Base-by-base conservation (phyloP, 2,113 vertebrate species). In the Epinephelus moara region DNA sequence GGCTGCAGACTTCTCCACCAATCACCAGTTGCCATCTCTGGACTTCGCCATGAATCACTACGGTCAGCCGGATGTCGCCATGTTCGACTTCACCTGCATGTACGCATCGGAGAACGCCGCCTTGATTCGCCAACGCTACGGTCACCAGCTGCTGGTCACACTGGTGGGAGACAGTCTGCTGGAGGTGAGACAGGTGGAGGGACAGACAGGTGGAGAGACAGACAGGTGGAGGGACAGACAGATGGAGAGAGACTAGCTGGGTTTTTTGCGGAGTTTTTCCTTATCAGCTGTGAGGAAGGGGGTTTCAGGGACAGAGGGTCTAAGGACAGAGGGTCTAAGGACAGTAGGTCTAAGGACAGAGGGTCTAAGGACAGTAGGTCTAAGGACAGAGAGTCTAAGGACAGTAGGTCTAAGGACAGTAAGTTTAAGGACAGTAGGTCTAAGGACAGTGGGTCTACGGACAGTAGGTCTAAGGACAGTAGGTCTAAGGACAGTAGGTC, bases 41-140 rank as follows among this genome's bases (percentile, higher is more conserved):
- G 97, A 99, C 76, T 99, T 99, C 0, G 98, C 98, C 93, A 97
- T 99, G 82, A 99, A 99, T 87, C 98, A 99, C 89, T 98, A 98
- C 0, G 98, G 98, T 9, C 98, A 98, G 89, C 97, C 98, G 0
- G 98, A 99, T 0, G 98, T 99, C 63, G 98, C 98, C 86, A 97
- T 99, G 98, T 99, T 99, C 4, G 98, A 99, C 91, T 99, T 99
- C 92, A 99, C 98, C 0, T 98, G 97, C 87, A 99, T 99, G 98
- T 99, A 98, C 0, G 98, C 98, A 0, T 98, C 98, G 0, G 98
- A 99, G 90, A 98, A 99, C 0, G 98, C 98, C 0, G 98, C 98
- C 1, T 88, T 98, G 88, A 94, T 99, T 57, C 95, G 96, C 12
- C 96, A 97, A 67, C 95, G 96, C 60, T 94, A 96, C 0, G 96